Base-by-base conservation (phyloP, 1,140 invertebrate genomes). In the Calliphora vicina region DNA sequence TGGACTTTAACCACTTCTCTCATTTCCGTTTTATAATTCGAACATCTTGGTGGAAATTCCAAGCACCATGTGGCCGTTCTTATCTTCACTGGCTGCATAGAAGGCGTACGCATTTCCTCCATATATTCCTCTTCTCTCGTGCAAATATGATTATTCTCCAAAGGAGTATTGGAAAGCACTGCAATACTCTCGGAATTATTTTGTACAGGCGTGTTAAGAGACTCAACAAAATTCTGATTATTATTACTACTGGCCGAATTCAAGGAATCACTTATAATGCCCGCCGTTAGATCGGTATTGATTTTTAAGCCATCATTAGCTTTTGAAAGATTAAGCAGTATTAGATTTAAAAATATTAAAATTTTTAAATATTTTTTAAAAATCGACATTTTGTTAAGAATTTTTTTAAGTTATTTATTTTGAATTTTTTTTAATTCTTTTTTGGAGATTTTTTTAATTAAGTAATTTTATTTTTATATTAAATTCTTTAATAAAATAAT, bases 1-100 rank as follows among this genome's bases (percentile, higher is more conserved):
- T 93, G 91, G 71, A 92, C 90, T 86, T 91, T 91, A 84, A 92
- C 92, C 73, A 92, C 90, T 83, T 93, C 92, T 83, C 93, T 91
- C 91, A 93, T 92, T 88, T 93, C 93, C 20, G 92, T 93, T 82
- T 91, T 92, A 84, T 93, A 93, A 82, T 91, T 92, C n/a, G 93
- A 92, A 85, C 95, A 95, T 61, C 94, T 91, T 13, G 94, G 94
- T 13, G 94, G 94, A 85, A 95, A 92, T 82, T 92, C 91, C 84
- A 95, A 89, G 86, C 94, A 95, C 94, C 95, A 95, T 82, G 92
- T 92, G 87, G 94, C 93, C 0, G 93, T 93, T 43, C 93, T 91
- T 20, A 95, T 92, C 2, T 93, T 92, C 84, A 94, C 92, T 35
- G 94, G 94, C 76, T 93, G 92, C 82, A 88, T 92, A 92, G 74